A percentile compares a stretch with the other conserved stretches of the same genome.
Conservation (phyloP, 2,888 invertebrate species). For the Octodonta nipae region DNA sequence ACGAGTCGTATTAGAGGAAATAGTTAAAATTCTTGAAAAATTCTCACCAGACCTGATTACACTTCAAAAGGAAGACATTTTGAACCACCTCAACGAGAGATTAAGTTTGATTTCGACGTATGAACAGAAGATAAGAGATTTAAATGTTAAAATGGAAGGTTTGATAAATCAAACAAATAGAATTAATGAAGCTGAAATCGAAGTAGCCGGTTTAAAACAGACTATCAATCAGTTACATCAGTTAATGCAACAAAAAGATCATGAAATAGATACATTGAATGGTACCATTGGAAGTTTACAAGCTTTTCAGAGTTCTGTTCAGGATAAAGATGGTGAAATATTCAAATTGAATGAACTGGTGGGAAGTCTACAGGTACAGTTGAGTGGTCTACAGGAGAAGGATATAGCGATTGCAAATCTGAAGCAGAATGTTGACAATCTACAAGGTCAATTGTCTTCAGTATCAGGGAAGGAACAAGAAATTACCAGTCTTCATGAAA, state of each 20-base stretch:
- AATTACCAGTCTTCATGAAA: conserved; percentile 9
- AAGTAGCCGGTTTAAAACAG: no score
- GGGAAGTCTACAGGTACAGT: conserved; percentile 2
- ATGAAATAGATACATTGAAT: conserved; percentile 13
- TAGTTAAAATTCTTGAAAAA: conserved; percentile 20
- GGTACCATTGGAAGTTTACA: conserved; percentile 7
- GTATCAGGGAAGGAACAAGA: conserved; percentile 11
- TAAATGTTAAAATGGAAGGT: no score
- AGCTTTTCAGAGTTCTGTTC: conserved; percentile 4
- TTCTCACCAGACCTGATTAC: conserved; percentile 17
- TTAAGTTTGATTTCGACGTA: no score
- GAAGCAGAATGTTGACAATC: conserved; percentile 6
- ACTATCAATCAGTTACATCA: no score
- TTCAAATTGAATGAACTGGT: conserved; percentile 2
- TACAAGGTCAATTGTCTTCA: conserved; percentile 9
- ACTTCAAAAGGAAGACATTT: conserved; percentile 18
- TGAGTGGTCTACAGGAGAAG: not conserved
- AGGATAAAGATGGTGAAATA: conserved; percentile 7
- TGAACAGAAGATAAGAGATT: no score
- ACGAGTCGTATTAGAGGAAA: conserved; percentile 21
- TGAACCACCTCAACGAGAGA: no score
- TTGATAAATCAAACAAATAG: no score
- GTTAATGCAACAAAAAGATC: no score
- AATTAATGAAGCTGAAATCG: no score
- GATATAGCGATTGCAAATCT: not conserved